These are phyloP conservation scores for Drosophila affinis DNA, from an alignment of 2,888 invertebrate species.

Conservation along the genomic window DNA sequence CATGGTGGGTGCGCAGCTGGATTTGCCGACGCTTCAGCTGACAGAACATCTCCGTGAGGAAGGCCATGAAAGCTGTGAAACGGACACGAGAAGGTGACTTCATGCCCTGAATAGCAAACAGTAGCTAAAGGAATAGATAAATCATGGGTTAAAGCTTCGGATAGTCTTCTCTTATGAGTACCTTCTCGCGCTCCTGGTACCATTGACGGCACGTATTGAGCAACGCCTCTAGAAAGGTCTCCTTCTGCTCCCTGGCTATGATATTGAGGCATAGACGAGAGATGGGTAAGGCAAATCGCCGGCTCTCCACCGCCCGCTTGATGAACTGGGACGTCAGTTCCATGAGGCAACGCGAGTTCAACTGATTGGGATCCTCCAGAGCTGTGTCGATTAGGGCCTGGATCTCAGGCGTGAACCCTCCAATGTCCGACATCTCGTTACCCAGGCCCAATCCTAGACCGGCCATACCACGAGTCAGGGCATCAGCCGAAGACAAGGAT, in stretches of 20 bases:
- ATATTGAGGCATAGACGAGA: conserved; percentile 94
- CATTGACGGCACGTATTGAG: conserved; percentile 95
- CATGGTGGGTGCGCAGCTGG: conserved; percentile 85
- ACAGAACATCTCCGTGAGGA: conserved; percentile 95
- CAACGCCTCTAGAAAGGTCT: conserved; percentile 94
- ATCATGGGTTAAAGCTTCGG: background rate
- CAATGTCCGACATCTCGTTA: conserved; percentile 90
- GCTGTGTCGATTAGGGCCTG: conserved; percentile 90
- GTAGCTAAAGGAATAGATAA: conserved; percentile 63
- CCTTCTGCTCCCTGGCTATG: conserved; percentile 93
- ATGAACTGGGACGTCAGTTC: conserved; percentile 92
- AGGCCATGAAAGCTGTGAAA: conserved; percentile 93
- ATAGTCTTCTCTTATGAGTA: conserved; percentile 59
- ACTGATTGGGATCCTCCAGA: conserved; percentile 92
- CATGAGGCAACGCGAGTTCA: conserved; percentile 91
- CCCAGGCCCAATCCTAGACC: conserved; percentile 87
- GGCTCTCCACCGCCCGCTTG: conserved; percentile 91
- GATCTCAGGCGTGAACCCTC: conserved; percentile 89
- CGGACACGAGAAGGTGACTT: conserved; percentile 87
- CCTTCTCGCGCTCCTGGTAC: conserved; percentile 92
- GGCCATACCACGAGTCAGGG: conserved; percentile 88
- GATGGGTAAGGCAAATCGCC: conserved; percentile 90
- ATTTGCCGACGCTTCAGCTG: conserved; percentile 89
- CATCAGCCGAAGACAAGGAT: conserved; percentile 91
- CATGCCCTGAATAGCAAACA: conserved; percentile 83